phyloP scores from a whole-genome alignment of 2,113 vertebrate species.

The Anarrhichthys ocellatus region DNA sequence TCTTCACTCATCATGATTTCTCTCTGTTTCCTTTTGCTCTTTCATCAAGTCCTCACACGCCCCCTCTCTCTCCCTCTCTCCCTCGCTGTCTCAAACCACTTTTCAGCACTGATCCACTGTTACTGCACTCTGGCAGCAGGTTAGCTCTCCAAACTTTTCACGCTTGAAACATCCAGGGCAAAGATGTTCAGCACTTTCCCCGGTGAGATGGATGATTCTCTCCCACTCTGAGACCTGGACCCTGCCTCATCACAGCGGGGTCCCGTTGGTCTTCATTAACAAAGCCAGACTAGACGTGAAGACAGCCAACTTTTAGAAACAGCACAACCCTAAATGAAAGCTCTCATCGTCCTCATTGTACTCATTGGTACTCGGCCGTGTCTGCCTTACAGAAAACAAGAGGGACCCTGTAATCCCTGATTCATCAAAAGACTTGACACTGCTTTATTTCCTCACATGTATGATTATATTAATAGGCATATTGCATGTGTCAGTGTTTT shows the following conservation, averaged over 20 bases:
- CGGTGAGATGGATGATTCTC: neutral
- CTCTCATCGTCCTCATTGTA: neutral
- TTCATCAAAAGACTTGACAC: neutral
- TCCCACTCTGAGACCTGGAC: conserved; percentile 2
- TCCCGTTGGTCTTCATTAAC: conserved; percentile 41
- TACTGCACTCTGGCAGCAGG: neutral
- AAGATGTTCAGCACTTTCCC: neutral
- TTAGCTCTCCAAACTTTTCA: neutral
- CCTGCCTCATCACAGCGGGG: neutral
- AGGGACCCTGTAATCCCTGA: neutral
- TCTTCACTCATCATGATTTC: conserved; percentile 36
- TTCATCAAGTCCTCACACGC: neutral
- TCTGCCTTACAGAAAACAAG: neutral
- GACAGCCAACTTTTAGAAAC: neutral
- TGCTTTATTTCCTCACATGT: neutral
- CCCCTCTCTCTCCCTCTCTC: neutral
- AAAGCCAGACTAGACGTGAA: neutral
- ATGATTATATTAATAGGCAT: neutral
- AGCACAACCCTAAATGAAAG: conserved; percentile 5
- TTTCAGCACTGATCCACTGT: neutral
- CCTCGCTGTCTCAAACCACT: neutral
- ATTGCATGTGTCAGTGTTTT: neutral
- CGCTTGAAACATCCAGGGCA: neutral
- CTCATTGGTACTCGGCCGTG: neutral
- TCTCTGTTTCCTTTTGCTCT: conserved; percentile 28